Evolutionary conservation across 2,888 invertebrate genomes (phyloP).

Genomic region (Temnothorax ravouxi): DNA sequence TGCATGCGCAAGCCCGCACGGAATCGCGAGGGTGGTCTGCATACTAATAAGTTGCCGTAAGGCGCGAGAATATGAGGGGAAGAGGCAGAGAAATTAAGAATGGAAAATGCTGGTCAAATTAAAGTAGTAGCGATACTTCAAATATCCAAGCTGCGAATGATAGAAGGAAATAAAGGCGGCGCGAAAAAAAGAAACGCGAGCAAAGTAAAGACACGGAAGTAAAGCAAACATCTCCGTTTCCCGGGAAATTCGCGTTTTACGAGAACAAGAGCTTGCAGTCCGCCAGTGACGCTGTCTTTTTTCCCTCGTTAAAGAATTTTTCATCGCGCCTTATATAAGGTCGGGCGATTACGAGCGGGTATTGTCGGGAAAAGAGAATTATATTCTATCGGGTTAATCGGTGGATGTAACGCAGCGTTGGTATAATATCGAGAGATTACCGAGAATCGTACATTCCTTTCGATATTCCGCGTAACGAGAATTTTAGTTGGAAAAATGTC

Average conservation of each 20-base stretch:
- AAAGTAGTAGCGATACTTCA: constrained; percentile 57
- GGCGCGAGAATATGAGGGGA: no score
- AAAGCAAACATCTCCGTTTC: constrained; percentile 66
- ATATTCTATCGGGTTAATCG: constrained; percentile 50
- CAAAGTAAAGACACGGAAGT: constrained; percentile 46
- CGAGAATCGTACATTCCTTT: constrained; percentile 8
- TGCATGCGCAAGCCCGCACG: no score
- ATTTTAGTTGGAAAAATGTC: constrained; percentile 31
- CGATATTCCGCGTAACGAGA: constrained; percentile 30
- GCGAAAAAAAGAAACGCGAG: constrained; percentile 27
- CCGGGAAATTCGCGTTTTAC: constrained; percentile 63
- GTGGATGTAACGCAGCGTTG: constrained; percentile 6
- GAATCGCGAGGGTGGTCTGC: no score
- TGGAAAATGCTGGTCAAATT: constrained; percentile 54
- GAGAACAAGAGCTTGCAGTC: constrained; percentile 53
- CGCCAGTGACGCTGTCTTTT: constrained; percentile 55
- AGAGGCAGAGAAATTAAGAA: constrained; percentile 58
- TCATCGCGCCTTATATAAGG: constrained; percentile 26
- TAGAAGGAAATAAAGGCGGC: constrained; percentile 37
- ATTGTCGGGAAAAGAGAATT: constrained; percentile 34
- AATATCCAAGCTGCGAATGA: constrained; percentile 59
- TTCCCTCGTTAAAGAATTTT: constrained; percentile 48
- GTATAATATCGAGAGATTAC: constrained; percentile 32
- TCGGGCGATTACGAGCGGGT: constrained; percentile 28
- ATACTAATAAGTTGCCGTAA: no score